phyloP scores from a whole-genome alignment of 2,797 vertebrate genomes.

The Hydrophis major region DNA sequence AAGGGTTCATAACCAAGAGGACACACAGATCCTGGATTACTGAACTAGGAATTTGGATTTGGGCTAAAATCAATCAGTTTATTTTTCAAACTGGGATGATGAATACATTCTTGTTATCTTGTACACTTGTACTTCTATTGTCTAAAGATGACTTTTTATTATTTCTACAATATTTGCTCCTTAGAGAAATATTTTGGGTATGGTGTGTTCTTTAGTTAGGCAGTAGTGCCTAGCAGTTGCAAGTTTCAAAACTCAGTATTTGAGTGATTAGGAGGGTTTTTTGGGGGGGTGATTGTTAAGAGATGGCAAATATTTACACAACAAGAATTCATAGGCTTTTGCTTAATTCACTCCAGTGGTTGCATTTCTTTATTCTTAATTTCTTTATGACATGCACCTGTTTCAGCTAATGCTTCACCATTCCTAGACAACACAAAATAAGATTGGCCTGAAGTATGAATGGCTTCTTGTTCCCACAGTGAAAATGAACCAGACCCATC shows the following conservation, averaged over 20 bases:
- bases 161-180: not conserved
- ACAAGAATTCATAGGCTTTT: conserved; percentile 54
- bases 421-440: conserved; percentile 55
- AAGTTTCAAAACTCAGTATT: not conserved
- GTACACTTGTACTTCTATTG: not conserved
- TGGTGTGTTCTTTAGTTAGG: not conserved
- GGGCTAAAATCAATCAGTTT: not conserved
- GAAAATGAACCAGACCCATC: conserved; percentile 54
- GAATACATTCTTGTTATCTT: not conserved
- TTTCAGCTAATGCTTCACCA: conserved; percentile 60
- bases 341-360: conserved; percentile 65
- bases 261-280: not conserved
- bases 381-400: conserved; percentile 72
- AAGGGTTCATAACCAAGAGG: not conserved
- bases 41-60: not conserved
- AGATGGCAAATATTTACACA: conserved; percentile 47
- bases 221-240: not conserved
- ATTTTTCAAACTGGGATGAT: not conserved
- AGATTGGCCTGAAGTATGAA: conserved; percentile 58
- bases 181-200: not conserved
- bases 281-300: conserved; percentile 39
- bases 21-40: not conserved
- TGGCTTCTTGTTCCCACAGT: conserved; percentile 59
- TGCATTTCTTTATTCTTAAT: conserved; percentile 65
- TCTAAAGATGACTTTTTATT: not conserved